phyloP scores from a whole-genome alignment of 92 coral and sea anemone genomes.

The Nematostella vectensis region DNA sequence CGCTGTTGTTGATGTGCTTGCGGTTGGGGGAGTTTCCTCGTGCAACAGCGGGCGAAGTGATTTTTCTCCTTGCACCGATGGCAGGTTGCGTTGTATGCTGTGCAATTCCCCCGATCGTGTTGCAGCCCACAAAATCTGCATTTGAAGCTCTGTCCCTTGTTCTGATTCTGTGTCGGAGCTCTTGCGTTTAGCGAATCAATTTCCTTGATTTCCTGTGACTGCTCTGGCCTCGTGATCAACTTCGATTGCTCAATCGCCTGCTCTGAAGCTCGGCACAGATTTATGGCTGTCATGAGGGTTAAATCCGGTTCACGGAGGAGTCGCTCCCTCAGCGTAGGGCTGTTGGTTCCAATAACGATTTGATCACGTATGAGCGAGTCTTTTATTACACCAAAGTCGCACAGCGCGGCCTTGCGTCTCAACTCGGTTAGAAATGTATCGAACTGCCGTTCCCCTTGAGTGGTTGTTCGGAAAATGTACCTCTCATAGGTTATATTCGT shows the following conservation, averaged over 20 bases:
- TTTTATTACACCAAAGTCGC: slow-evolving; percentile 24
- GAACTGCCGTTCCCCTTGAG: slow-evolving; percentile 20
- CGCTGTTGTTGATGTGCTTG: slow-evolving; percentile 5
- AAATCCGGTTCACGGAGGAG: slow-evolving; percentile 32
- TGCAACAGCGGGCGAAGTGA: slow-evolving; percentile 38
- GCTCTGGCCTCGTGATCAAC: slow-evolving; percentile 9
- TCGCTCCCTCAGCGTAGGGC: slow-evolving; percentile 29
- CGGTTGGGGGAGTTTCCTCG: slow-evolving; percentile 4
- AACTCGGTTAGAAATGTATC: slow-evolving; percentile 32
- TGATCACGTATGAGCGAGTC: slow-evolving; percentile 36
- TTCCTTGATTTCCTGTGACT: neutral
- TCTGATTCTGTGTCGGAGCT: neutral
- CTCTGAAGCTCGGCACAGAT: slow-evolving; percentile 24
- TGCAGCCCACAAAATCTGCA: slow-evolving; percentile 40
- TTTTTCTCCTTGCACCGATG: slow-evolving; percentile 23
- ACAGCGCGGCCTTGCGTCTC: slow-evolving; percentile 18
- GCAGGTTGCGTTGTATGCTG: slow-evolving; percentile 21
- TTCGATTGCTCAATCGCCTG: slow-evolving; percentile 29
- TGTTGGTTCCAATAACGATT: slow-evolving; percentile 29
- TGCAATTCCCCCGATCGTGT: slow-evolving; percentile 9
- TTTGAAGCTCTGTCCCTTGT: slow-evolving; percentile 1
- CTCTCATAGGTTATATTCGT: slow-evolving; percentile 28
- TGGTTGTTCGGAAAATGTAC: slow-evolving; percentile 20
- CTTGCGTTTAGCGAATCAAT: neutral
- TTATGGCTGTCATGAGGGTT: slow-evolving; percentile 19